Evolutionary conservation across 2,113 vertebrate genomes (phyloP).

Genomic region (Carollia perspicillata): DNA sequence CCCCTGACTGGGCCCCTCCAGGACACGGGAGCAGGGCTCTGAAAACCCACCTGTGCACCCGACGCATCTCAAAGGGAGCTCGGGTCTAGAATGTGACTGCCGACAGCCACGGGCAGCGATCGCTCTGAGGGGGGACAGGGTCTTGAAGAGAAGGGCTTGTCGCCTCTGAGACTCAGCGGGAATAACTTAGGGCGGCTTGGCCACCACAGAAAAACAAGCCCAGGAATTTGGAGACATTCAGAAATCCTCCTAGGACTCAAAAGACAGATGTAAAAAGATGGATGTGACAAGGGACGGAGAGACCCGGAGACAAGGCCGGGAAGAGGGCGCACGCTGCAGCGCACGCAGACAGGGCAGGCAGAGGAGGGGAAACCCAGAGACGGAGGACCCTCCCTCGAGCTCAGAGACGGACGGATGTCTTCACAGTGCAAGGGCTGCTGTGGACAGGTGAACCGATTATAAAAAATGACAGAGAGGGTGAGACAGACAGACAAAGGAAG

Average conservation of each 20-base stretch:
- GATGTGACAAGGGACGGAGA: rapidly evolving
- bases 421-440: background rate
- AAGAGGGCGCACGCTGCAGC: rapidly evolving
- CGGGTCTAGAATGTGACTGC: rapidly evolving
- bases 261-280: background rate
- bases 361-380: background rate
- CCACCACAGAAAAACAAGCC: too few relatives aligned
- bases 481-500: background rate
- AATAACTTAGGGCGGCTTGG: background rate
- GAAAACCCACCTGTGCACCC: background rate
- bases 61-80: background rate
- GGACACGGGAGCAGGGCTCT: background rate
- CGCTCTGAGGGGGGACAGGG: too few relatives aligned
- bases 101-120: rapidly evolving
- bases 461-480: background rate
- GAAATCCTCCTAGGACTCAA: background rate
- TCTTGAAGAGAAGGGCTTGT: background rate
- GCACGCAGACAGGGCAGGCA: background rate
- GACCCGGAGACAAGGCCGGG: background rate
- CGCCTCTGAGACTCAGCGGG: background rate
- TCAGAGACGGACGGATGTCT: too few relatives aligned
- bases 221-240: background rate
- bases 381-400: background rate
- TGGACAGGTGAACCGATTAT: background rate
- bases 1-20: too few relatives aligned